Evolutionary conservation across 2,888 invertebrate genomes (phyloP).

Genomic region (Crepidodera aurea): DNA sequence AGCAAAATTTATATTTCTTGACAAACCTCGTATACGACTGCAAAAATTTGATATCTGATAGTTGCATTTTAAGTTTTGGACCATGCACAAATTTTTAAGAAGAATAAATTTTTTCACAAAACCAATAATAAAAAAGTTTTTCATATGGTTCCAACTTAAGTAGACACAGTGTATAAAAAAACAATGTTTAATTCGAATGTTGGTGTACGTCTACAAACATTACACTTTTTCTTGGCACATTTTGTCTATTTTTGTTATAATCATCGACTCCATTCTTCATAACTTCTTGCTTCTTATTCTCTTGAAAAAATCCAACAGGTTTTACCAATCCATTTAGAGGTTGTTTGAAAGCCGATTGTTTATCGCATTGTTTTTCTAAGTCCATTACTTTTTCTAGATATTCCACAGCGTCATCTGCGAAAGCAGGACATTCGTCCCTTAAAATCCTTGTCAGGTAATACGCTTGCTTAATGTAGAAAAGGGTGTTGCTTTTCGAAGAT

Average conservation of each 20-base stretch:
- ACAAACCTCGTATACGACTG: too few relatives aligned
- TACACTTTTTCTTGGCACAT: constrained; percentile 25
- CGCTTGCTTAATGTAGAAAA: constrained; percentile 76
- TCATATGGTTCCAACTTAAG: too few relatives aligned
- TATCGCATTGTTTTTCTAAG: constrained; percentile 53
- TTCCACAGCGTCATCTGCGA: constrained; percentile 64
- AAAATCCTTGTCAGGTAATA: constrained; percentile 71
- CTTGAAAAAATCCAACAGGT: background rate
- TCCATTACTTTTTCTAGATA: constrained; percentile 67
- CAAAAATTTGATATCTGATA: too few relatives aligned
- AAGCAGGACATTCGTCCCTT: constrained; percentile 65
- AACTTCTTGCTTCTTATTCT: background rate
- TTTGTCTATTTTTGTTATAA: background rate
- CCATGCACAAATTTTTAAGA: too few relatives aligned
- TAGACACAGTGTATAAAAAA: too few relatives aligned
- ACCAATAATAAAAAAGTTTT: too few relatives aligned
- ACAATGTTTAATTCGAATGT: background rate
- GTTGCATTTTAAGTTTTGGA: too few relatives aligned
- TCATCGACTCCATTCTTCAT: background rate
- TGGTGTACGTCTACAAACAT: constrained; percentile 23
- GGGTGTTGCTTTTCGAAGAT: constrained; percentile 66
- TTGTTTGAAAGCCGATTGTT: background rate
- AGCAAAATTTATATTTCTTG: too few relatives aligned
- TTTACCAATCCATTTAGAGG: too few relatives aligned
- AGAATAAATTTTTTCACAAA: too few relatives aligned